Conservation (phyloP, 2,797 vertebrate genomes). For the Merluccius polli region DNA sequence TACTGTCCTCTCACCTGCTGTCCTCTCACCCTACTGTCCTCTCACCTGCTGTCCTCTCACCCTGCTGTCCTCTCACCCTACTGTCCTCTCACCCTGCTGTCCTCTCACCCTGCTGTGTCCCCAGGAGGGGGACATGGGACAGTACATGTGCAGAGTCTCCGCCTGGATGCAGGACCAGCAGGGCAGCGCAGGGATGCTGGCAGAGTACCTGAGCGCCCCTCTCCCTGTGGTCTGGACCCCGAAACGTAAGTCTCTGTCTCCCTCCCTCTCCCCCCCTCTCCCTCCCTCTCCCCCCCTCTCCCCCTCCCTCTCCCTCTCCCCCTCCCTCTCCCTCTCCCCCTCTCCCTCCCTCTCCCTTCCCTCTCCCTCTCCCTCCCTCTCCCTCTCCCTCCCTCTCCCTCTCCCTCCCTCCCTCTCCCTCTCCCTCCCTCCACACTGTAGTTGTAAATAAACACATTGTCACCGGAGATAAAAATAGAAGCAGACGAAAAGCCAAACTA, state of each 20-base stretch:
- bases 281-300: neutral
- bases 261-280: neutral
- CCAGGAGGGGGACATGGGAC: conserved; percentile 70
- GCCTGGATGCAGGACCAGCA: conserved; percentile 53
- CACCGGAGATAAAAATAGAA: no score
- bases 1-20: no score
- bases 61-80: no score
- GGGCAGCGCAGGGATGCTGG: conserved; percentile 46
- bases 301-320: neutral
- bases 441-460: neutral
- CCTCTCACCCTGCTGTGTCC: neutral
- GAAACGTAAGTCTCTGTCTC: conserved; percentile 54
- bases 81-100: neutral
- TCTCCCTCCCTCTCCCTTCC: no score
- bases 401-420: neutral
- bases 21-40: no score
- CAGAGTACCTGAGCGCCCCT: conserved; percentile 48
- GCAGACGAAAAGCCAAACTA: no score
- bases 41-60: no score
- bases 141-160: conserved; percentile 63
- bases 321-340: no score
- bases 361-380: neutral
- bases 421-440: neutral
- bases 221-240: conserved; percentile 59
- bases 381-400: neutral